Evolutionary conservation across 2,797 vertebrate genomes (phyloP).

Genomic region (Falco concolor): DNA sequence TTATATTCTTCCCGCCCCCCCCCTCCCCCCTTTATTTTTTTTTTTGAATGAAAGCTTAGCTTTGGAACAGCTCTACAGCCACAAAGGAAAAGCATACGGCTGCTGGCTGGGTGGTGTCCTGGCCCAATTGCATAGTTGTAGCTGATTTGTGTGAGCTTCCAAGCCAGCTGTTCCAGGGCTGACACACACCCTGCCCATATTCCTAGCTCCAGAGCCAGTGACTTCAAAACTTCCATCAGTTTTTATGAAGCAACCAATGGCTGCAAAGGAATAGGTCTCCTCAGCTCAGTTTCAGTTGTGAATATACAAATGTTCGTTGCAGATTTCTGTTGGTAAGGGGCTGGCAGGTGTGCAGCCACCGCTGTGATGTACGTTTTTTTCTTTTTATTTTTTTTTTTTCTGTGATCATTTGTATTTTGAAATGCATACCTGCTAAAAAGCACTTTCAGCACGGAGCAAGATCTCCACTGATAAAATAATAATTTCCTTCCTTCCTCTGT

Average conservation of each 20-base stretch:
- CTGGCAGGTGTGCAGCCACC: background rate
- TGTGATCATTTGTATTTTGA: background rate
- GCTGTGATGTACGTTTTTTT: background rate
- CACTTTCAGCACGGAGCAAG: background rate
- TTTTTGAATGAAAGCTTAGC: slow-evolving; percentile 2
- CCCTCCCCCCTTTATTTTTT: too few species aligned
- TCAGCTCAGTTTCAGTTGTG: background rate
- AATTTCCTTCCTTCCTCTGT: background rate
- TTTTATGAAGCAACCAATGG: background rate
- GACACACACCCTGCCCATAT: slow-evolving; percentile 31
- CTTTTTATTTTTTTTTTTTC: background rate
- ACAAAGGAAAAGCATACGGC: slow-evolving; percentile 36
- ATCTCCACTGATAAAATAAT: background rate
- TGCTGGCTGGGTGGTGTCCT: slow-evolving; percentile 53
- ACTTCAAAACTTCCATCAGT: background rate
- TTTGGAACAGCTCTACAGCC: slow-evolving; percentile 5
- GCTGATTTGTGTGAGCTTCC: slow-evolving; percentile 6
- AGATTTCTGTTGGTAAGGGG: background rate
- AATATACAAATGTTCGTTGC: background rate
- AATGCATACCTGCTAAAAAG: background rate
- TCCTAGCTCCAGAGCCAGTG: background rate
- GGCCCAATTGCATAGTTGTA: background rate
- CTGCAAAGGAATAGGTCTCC: background rate
- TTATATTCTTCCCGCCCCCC: background rate
- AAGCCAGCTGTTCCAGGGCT: slow-evolving; percentile 40